Evolutionary conservation across 2,113 vertebrate species (phyloP).

Genomic region (Solea senegalensis): DNA sequence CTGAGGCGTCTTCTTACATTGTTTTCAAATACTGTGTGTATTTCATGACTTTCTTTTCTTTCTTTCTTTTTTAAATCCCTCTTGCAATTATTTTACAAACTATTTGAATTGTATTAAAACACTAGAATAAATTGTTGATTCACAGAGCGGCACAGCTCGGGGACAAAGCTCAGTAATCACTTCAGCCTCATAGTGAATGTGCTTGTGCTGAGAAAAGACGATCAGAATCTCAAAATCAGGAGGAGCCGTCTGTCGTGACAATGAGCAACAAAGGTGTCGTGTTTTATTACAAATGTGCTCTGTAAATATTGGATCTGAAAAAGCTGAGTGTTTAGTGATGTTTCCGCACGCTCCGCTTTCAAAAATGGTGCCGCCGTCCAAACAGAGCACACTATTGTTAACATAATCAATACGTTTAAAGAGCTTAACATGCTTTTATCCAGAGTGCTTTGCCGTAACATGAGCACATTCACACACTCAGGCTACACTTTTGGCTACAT

Average conservation of each 20-base stretch:
- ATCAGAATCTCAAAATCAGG: too few relatives aligned
- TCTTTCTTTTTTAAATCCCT: conserved; percentile 13
- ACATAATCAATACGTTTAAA: conserved; percentile 15
- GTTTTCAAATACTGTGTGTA: conserved; percentile 15
- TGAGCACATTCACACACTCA: conserved; percentile 2
- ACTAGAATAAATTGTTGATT: neutral
- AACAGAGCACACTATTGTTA: conserved; percentile 5
- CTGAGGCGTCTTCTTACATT: neutral
- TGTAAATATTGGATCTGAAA: neutral
- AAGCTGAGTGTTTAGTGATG: neutral
- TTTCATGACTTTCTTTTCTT: conserved; percentile 3
- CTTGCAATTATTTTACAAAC: conserved; percentile 22
- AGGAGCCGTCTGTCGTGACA: too few relatives aligned
- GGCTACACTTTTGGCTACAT: too few relatives aligned
- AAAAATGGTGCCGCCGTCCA: conserved; percentile 1
- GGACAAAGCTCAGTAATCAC: neutral
- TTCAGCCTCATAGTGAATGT: neutral
- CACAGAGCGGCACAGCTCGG: neutral
- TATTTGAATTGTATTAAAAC: neutral
- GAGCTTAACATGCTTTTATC: conserved; percentile 1
- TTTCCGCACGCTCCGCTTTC: conserved; percentile 6
- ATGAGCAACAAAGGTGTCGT: too few relatives aligned
- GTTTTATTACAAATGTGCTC: neutral
- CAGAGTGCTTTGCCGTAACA: conserved; percentile 16
- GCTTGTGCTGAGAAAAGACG: neutral